Conservation (phyloP, 23 tunicate species). For the Phallusia fumigata region DNA sequence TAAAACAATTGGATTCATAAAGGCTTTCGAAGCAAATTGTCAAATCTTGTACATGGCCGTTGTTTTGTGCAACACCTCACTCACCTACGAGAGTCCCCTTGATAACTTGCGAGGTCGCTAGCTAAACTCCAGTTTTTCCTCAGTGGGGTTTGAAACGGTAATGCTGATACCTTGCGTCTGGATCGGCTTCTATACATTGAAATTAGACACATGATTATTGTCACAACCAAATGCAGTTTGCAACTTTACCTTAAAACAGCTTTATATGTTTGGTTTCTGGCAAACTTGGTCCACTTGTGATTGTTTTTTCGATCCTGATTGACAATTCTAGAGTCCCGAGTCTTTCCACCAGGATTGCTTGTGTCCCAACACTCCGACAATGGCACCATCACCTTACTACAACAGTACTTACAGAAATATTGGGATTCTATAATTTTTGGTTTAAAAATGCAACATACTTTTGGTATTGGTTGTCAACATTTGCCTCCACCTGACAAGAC, state of each 20-base stretch:
- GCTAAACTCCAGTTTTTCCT: conserved; percentile 41
- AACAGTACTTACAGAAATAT: no score
- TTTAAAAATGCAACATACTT: conserved; percentile 30
- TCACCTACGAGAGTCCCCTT: conserved; percentile 26
- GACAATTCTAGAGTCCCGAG: conserved; percentile 39
- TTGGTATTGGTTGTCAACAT: conserved; percentile 17
- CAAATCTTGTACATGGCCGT: no score
- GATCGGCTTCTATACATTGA: not conserved
- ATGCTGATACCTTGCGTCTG: conserved; percentile 7
- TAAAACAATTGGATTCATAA: not conserved
- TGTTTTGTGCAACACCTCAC: no score
- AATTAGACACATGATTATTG: not conserved
- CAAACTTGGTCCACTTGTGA: conserved; percentile 59
- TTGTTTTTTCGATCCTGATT: conserved; percentile 46
- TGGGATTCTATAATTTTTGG: not conserved
- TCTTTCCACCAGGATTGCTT: conserved; percentile 66
- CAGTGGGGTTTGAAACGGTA: conserved; percentile 2
- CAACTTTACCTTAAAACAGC: not conserved
- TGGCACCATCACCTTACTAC: conserved; percentile 61
- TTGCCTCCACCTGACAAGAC: conserved; percentile 53
- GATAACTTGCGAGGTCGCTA: conserved; percentile 34
- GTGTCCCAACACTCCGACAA: conserved; percentile 71
- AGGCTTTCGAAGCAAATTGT: not conserved
- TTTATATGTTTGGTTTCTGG: conserved; percentile 35
- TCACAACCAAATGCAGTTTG: not conserved